Conservation (phyloP, 2,797 vertebrate genomes). For the Notolepis coatsorum region DNA sequence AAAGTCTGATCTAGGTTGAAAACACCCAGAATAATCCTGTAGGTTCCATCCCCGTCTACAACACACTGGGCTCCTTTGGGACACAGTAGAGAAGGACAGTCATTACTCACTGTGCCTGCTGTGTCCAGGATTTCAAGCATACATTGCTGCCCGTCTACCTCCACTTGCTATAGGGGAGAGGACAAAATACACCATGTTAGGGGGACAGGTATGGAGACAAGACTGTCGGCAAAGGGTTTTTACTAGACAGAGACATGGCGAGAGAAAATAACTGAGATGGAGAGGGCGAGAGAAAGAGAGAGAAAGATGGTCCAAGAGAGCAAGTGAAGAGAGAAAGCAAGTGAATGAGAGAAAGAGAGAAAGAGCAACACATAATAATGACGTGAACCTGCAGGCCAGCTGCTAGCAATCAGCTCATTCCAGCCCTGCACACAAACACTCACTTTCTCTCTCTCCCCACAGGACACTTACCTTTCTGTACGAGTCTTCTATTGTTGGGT, state of each 20-base stretch:
- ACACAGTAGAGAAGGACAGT: too few relatives aligned
- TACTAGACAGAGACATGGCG: not conserved
- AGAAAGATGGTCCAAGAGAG: not conserved
- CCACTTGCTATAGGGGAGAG: slow-evolving; percentile 89
- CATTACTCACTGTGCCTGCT: slow-evolving; percentile 96
- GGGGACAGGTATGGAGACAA: not conserved
- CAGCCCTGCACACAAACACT: slow-evolving; percentile 8
- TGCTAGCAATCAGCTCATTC: slow-evolving; percentile 65
- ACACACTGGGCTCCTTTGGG: too few relatives aligned
- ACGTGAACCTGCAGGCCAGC: slow-evolving; percentile 58
- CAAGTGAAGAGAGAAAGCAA: not conserved
- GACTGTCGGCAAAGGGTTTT: not conserved
- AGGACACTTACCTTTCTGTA: slow-evolving; percentile 93
- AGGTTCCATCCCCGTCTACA: too few relatives aligned
- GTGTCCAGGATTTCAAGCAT: slow-evolving; percentile 99
- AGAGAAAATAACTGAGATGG: not conserved
- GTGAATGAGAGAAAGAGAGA: slow-evolving; percentile 1
- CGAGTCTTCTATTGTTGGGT: slow-evolving; percentile 99
- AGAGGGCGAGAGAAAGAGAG: not conserved
- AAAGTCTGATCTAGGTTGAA: too few relatives aligned
- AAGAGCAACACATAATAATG: slow-evolving; percentile 36
- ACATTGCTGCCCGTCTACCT: slow-evolving; percentile 98
- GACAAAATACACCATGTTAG: not conserved
- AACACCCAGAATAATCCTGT: too few relatives aligned
- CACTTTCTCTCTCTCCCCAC: slow-evolving; percentile 13